Evolutionary conservation across 1,140 invertebrate genomes (phyloP), one percentile per base, ranked within the genome.

Genomic region (Asobara japonica): DNA sequence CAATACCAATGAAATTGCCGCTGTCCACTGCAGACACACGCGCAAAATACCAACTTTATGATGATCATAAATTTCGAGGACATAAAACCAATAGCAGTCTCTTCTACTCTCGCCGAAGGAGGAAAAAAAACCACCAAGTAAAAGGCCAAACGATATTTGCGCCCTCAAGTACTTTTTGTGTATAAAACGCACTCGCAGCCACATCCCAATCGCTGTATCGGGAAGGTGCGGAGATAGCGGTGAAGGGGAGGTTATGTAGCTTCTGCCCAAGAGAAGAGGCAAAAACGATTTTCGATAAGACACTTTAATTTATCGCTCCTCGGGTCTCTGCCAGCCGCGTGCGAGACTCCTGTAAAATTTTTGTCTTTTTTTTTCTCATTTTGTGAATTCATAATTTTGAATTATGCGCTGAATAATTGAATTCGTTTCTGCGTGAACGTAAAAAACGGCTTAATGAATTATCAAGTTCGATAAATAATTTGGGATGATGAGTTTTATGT

Each of bases 281-380:
- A 38, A 51, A 71, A 78, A 80, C 77, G 84, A 84, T 84, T 70
- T 65, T 45, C 80, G 84, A 85, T 86, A 86, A 85, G 81, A 7
- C 75, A 25, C 73, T 78, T 45, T 83, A 84, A 85, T 85, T 84
- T 85, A 84, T 85, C 78, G 78, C 76, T 76, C 22, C 72, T 70
- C 72, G 71, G 81, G 82, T 82, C 79, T 78, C 80, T 79, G 83
- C 79, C 61, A 72, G 41, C 62, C 66, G 38, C 13, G 18, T 48
- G 29, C 45, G 31, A 56, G 51, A 56, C 18, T 56, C 22, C 25
- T 56, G n/a, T n/a, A n/a, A 45, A 45, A 45, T 22, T 56, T 0
- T 25, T 56, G 6, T 27, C 18, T 56, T 56, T 56, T 45, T n/a
- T 45, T 45, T 45, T n/a, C n/a, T 45, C 8, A 45, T 45, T 22